Percentiles rank a stretch among this genome's conserved stretches.
Conservation (phyloP, 2,797 vertebrate species). For the Lacerta bilineata region DNA sequence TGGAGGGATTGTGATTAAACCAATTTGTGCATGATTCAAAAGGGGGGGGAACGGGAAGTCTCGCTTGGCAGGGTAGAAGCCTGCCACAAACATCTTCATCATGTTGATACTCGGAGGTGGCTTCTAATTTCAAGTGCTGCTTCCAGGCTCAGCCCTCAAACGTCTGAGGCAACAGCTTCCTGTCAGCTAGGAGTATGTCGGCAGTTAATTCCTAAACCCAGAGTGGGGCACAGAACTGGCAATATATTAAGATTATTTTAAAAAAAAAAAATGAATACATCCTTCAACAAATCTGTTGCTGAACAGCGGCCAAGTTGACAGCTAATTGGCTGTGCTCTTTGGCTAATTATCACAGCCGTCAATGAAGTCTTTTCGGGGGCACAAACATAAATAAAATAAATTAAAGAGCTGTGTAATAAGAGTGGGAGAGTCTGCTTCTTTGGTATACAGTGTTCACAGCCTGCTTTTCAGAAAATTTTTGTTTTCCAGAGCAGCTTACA, state of each 20-base stretch:
- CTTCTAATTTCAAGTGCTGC: not conserved
- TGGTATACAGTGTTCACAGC: too few species aligned
- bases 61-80: not conserved
- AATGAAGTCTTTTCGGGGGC: not conserved
- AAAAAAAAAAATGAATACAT: not conserved
- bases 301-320: not conserved
- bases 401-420: not conserved
- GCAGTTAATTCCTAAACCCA: too few species aligned
- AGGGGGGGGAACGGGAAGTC: not conserved
- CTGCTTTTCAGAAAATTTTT: too few species aligned
- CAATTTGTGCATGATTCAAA: not conserved
- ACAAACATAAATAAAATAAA: not conserved
- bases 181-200: not conserved
- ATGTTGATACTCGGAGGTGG: too few species aligned
- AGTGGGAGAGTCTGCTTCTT: not conserved
- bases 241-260: too few species aligned
- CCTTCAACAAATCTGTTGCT: not conserved
- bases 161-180: not conserved
- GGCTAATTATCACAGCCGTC: not conserved
- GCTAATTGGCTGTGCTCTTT: too few species aligned
- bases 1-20: not conserved
- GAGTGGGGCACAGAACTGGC: not conserved
- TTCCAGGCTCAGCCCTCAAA: not conserved
- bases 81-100: not conserved
- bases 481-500: too few species aligned